Percentiles rank a stretch among this genome's conserved stretches.
Conservation (phyloP, 2,888 invertebrate genomes). For the Dyspetes luteomarginatus region DNA sequence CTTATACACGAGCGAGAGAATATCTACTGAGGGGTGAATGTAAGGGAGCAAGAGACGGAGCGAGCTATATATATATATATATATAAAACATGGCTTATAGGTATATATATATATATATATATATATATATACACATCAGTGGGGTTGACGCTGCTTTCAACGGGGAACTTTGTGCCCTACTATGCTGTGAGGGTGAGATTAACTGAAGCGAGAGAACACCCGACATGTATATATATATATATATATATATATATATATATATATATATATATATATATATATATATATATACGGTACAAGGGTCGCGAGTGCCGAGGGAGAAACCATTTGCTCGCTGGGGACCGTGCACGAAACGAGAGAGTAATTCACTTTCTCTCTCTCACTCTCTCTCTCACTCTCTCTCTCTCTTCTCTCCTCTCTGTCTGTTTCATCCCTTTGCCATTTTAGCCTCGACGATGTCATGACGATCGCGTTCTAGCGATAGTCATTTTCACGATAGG, state of each 20-base stretch:
- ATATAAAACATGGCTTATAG: too few species aligned
- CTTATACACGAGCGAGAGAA: conserved; percentile 14
- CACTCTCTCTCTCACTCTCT: conserved; percentile 18
- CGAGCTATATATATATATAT: too few species aligned
- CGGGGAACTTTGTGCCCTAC: conserved; percentile 50
- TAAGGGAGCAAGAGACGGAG: conserved; percentile 10
- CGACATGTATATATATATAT: conserved; percentile 2
- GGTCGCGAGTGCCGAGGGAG: conserved; percentile 14
- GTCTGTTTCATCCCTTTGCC: conserved; percentile 12
- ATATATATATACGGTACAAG: not conserved
- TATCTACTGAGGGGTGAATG: conserved; percentile 2
- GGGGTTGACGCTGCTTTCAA: conserved; percentile 29
- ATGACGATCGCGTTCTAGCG: conserved; percentile 62
- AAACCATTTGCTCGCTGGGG: conserved; percentile 27
- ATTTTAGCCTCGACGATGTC: conserved; percentile 49
- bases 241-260: not conserved
- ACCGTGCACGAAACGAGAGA: conserved; percentile 49
- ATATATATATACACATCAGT: conserved; percentile 2
- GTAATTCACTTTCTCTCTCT: conserved; percentile 40
- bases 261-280: not conserved
- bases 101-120: too few species aligned
- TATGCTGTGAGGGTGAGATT: conserved; percentile 52
- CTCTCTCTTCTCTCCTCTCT: conserved; percentile 1
- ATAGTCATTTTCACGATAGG: conserved; percentile 75
- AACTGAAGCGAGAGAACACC: conserved; percentile 58